These are phyloP conservation scores for Nemotelus nigrinus DNA, from an alignment of 2,888 invertebrate species.

Conservation along the genomic window DNA sequence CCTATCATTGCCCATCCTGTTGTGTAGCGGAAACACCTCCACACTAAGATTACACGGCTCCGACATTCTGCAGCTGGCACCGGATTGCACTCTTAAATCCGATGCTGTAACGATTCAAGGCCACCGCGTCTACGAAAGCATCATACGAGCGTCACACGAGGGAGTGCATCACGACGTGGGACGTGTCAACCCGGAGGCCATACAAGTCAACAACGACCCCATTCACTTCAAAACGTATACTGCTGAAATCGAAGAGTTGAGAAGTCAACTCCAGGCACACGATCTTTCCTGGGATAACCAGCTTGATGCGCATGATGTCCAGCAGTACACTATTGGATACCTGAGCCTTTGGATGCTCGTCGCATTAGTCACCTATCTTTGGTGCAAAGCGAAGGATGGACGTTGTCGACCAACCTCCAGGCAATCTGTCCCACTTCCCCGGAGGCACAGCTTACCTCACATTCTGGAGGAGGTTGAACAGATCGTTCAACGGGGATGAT, in stretches of 20 bases:
- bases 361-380: neutral
- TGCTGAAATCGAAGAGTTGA: neutral
- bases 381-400: neutral
- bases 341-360: neutral
- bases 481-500: neutral
- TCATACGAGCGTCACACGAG: too few relatives aligned
- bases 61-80: too few relatives aligned
- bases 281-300: neutral
- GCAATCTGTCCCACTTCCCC: neutral
- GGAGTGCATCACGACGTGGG: too few relatives aligned
- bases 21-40: too few relatives aligned
- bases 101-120: too few relatives aligned
- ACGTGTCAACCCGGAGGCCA: too few relatives aligned
- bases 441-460: neutral
- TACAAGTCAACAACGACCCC: neutral
- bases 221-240: neutral
- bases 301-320: neutral
- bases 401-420: neutral
- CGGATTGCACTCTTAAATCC: too few relatives aligned
- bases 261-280: neutral
- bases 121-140: too few relatives aligned
- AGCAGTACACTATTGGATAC: neutral
- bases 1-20: too few relatives aligned
- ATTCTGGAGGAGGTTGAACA: neutral
- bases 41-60: too few relatives aligned